phyloP scores from a whole-genome alignment of 2,888 invertebrate species.

The Caenorhabditis drosophilae region DNA sequence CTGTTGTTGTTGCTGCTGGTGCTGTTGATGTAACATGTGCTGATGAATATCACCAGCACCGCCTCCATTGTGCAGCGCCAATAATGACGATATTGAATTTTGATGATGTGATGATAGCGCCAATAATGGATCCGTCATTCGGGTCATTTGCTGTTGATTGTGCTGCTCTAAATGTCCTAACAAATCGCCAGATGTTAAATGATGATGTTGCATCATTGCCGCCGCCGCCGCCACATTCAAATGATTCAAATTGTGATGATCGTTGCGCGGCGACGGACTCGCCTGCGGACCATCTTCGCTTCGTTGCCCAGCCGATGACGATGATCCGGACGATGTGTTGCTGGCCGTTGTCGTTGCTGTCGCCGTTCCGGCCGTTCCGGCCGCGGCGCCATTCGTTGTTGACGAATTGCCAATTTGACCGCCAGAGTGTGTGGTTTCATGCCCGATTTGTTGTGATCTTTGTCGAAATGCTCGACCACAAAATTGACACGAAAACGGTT shows the following conservation, averaged over 20 bases:
- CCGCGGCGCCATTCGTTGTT: neutral
- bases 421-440: conserved; percentile 47
- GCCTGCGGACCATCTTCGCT: neutral
- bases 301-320: conserved; percentile 1
- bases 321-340: neutral
- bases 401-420: neutral
- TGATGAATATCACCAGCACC: too few relatives aligned
- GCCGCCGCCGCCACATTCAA: conserved; percentile 1
- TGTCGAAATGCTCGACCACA: conserved; percentile 66
- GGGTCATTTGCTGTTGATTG: neutral
- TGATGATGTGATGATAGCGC: neutral
- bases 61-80: too few relatives aligned
- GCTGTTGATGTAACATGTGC: neutral
- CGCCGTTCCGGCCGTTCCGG: neutral
- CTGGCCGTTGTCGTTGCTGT: neutral
- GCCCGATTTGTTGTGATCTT: conserved; percentile 65
- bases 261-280: neutral
- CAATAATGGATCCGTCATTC: too few relatives aligned
- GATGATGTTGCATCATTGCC: neutral
- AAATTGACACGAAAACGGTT: conserved; percentile 62
- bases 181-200: neutral
- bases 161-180: conserved; percentile 4
- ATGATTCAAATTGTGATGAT: neutral
- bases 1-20: neutral
- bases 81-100: neutral